A percentile compares a stretch with the other conserved stretches of the same genome.
These are phyloP conservation scores for Chelonoidis abingdonii DNA, from an alignment of 2,113 vertebrate species.

Conservation along the genomic window DNA sequence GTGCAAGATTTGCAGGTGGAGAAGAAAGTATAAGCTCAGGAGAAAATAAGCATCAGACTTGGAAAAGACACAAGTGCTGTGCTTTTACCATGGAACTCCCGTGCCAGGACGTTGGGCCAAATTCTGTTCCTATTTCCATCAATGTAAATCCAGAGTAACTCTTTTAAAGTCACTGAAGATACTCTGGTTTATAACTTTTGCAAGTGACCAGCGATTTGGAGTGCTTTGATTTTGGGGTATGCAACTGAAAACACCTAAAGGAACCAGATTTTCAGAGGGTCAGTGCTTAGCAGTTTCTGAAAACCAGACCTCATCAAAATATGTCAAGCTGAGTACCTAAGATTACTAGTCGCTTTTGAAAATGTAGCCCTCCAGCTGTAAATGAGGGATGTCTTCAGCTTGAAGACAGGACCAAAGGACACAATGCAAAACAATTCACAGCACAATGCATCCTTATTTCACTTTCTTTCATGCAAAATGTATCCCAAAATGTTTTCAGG, in stretches of 20 bases:
- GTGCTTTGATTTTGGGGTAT: background rate
- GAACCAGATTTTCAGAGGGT: background rate
- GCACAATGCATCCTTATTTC: background rate
- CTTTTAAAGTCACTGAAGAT: background rate
- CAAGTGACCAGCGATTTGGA: background rate
- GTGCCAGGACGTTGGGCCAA: background rate
- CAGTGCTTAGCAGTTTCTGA: background rate
- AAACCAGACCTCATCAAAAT: background rate
- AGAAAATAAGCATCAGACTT: background rate
- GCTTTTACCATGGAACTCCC: background rate
- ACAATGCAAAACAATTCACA: background rate
- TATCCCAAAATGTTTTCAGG: background rate
- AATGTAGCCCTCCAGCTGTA: background rate
- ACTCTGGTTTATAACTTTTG: background rate
- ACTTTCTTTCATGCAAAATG: background rate
- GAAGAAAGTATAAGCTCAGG: background rate
- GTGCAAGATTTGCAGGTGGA: background rate
- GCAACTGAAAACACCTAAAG: background rate
- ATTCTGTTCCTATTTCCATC: background rate
- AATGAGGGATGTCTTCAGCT: background rate
- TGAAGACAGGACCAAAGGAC: background rate
- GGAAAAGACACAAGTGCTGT: background rate
- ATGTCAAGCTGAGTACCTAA: too few relatives aligned
- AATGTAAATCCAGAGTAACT: background rate
- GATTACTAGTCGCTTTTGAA: background rate